Evolutionary conservation across 2,797 vertebrate genomes (phyloP), one percentile per base, ranked within the genome.

Genomic region (Catharus ustulatus): DNA sequence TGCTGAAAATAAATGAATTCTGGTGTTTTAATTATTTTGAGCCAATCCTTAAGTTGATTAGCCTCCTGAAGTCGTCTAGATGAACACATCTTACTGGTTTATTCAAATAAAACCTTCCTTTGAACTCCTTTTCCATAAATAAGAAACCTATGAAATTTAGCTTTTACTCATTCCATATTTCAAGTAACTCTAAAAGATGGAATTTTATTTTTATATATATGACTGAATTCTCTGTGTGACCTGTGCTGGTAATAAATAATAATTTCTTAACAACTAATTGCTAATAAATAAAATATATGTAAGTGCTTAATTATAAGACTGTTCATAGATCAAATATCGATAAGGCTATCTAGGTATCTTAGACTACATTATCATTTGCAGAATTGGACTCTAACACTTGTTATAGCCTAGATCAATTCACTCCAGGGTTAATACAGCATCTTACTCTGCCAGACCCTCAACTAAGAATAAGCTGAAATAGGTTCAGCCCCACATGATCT

Each of bases 281-380:
- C 30, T 54, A 32, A 54, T 54, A 54, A 54, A 54, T 54, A 58
- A 30, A 59, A 71, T 32, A 11, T 54, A 54, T 57, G 9, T 32
- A 76, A 84, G 10, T 27, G 10, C 55, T 88, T 89, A 76, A 79
- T 89, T 82, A 10, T 74, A 89, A 74, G 16, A 7, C 55, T 79
- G 13, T 67, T 84, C 32, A 45, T 52, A 77, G 67, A 69, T 66
- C 26, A 13, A 54, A 6, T 52, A 67, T 71, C 0, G 0, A 59
- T 42, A 91, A 74, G 23, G 8, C 10, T 91, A 34, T 52, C 21
- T 71, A 6, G 64, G 7, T 67, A 23, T 54, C 84, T 75, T 63
- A 68, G 36, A 67, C 69, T 57, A 45, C 0, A 0, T 58, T 59
- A 59, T n/a, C 0, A 0, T 51, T 69, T 84, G 29, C n/a, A 81